phyloP scores from a whole-genome alignment of 2,888 invertebrate species.

The Perizoma affinitatum region DNA sequence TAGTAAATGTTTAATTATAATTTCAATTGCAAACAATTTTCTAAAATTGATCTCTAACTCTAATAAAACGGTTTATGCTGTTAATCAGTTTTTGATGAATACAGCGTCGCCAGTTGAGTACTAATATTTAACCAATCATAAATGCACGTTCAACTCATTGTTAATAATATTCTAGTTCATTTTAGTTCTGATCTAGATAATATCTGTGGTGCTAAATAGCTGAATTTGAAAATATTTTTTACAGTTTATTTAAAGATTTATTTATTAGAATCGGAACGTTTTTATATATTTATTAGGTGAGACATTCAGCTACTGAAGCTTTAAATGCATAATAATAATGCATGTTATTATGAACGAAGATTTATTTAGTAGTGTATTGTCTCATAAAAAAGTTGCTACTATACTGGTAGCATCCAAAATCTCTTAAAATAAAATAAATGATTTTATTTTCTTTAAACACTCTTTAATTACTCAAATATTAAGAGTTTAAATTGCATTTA shows the following conservation, averaged over 20 bases:
- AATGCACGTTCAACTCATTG: background rate
- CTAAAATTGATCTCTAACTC: conserved; percentile 18
- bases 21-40: background rate
- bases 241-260: conserved; percentile 4
- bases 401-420: conserved; percentile 58
- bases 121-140: background rate
- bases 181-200: conserved; percentile 13
- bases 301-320: background rate
- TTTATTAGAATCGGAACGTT: conserved; percentile 23
- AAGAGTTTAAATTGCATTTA: conserved; percentile 38
- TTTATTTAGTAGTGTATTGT: background rate
- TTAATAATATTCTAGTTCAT: background rate
- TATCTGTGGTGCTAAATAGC: conserved; percentile 23
- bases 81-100: background rate
- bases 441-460: background rate
- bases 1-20: background rate
- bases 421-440: conserved; percentile 12
- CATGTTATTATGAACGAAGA: too few relatives aligned
- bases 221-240: conserved; percentile 13
- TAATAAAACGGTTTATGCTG: background rate
- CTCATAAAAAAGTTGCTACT: background rate
- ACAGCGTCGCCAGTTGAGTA: too few relatives aligned
- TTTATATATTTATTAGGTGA: background rate
- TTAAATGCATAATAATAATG: too few relatives aligned
- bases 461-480: conserved; percentile 17